Evolutionary conservation across 2,888 invertebrate species (phyloP), one percentile per base, ranked within the genome.

Genomic region (Drosophila crucigera): DNA sequence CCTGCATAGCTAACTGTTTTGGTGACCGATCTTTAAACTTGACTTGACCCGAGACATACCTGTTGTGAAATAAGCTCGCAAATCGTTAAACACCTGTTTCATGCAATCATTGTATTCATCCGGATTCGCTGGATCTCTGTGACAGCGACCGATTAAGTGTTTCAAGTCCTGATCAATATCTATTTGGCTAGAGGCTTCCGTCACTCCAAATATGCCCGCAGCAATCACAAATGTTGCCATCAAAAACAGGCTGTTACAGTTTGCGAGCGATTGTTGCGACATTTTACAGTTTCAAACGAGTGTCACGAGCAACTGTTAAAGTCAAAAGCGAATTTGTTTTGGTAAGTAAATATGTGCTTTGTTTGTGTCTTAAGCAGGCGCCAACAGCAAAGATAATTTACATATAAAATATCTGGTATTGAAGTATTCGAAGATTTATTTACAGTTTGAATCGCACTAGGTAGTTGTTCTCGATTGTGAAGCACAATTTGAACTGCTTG

Each of bases 21-120:
- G n/a, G 67, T 49, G 7, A 37, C 22, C 28, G 14, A 39, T n/a
- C 9, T 30, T 35, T 7, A 3, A 30, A 14, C 39, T 11, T n/a
- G 22, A 14, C 9, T 53, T 47, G 14, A 22, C 2, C 37, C n/a
- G 11, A 56, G 33, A 33, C 84, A 92, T 90, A 96, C 96, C 96
- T 84, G 95, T 94, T 93, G 95, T 95, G 92, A 97, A 97, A 92
- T 94, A 96, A 0, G 96, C 95, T 39, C 95, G 94, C 25, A 97
- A 91, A 56, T 95, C 95, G 91, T 97, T 97, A 47, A 97, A 94
- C 11, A 95, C 96, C 85, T 96, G 94, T 88, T 96, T 95, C 78
- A 97, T 94, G 91, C 97, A 97, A 9, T 94, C 94, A 82, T 97
- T 97, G 91, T 97, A 97, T 30, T 72, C 72, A 37, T 95, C 95